Base-by-base conservation (phyloP, 2,113 vertebrate genomes). In the Lanius ludovicianus region DNA sequence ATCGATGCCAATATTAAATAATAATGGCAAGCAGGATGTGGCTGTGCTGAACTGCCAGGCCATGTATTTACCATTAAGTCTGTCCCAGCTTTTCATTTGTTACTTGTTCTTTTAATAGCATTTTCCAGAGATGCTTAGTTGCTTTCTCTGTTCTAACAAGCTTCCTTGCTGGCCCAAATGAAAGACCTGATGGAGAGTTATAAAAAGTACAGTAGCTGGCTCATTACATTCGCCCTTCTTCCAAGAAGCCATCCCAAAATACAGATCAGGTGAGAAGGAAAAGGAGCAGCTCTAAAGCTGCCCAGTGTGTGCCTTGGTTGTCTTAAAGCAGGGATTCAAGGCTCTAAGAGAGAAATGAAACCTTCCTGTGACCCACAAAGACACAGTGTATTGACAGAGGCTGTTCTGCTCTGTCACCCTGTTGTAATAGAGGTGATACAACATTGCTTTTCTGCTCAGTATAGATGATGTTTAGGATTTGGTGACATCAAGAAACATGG, bases 51-150 rank as follows among this genome's bases (percentile, higher is more conserved):
- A 20, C 83, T 93, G 79, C 67, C 63, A 86, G 67, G 75, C 79
- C 37, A 0, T 60, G 85, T 74, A 90, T 88, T 95, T 94, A 73
- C 88, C 67, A 53, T 71, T 80, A 68, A 87, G 49, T 65, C 79
- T 90, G 44, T 76, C 82, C 53, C 79, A 76, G 90, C 95, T 95
- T 96, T 94, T 96, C 88, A 94, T 95, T 96, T 90, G 75, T 90
- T 97, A 73, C 59, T 62, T 84, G 75, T 63, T 90, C 94, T 94
- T 95, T 90, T 93, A 95, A 92, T 73, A 95, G 71, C 70, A 15
- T 90, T 97, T 97, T 80, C 82, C 79, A 94, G 92, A 90, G 94
- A 94, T 83, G 94, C 88, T 90, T n/a, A 53, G 75, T 65, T 88
- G 90, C 46, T 90, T 76, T 93, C 57, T 90, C 71, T 74, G 75